A percentile compares a stretch with the other conserved stretches of the same genome.
phyloP scores from a whole-genome alignment of 2,888 invertebrate species.

The Drosophila buzzatii region DNA sequence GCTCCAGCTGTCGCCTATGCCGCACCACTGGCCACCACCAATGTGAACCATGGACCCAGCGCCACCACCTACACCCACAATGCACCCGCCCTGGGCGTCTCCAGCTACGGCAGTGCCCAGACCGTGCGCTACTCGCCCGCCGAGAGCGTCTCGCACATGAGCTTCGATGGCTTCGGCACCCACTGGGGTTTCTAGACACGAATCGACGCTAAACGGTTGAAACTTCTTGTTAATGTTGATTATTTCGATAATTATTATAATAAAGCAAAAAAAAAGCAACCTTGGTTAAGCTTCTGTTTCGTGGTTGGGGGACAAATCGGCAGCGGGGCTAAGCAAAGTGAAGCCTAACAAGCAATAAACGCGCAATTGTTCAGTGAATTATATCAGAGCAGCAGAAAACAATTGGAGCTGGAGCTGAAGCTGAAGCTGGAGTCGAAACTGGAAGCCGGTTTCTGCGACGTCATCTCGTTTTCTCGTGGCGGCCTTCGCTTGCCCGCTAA shows the following conservation, averaged over 20 bases:
- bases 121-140: conserved; percentile 86
- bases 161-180: conserved; percentile 88
- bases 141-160: conserved; percentile 88
- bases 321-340: conserved; percentile 45
- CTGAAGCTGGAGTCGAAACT: not conserved
- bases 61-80: conserved; percentile 83
- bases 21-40: conserved; percentile 69
- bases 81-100: conserved; percentile 82
- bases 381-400: conserved; percentile 34
- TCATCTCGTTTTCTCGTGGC: conserved; percentile 45
- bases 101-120: conserved; percentile 82
- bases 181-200: conserved; percentile 88
- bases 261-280: conserved; percentile 30
- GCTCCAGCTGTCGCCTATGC: conserved; percentile 67
- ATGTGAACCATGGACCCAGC: conserved; percentile 72
- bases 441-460: conserved; percentile 62
- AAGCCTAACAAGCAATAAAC: conserved; percentile 53
- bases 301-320: conserved; percentile 21
- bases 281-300: conserved; percentile 41
- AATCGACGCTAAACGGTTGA: conserved; percentile 30
- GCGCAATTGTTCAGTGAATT: conserved; percentile 55
- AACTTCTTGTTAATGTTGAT: conserved; percentile 58
- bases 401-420: conserved; percentile 11
- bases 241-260: conserved; percentile 11
- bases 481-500: conserved; percentile 50